These are phyloP conservation scores for Tarsius wallacei DNA, from an alignment of 2,797 vertebrate species.

Conservation along the genomic window DNA sequence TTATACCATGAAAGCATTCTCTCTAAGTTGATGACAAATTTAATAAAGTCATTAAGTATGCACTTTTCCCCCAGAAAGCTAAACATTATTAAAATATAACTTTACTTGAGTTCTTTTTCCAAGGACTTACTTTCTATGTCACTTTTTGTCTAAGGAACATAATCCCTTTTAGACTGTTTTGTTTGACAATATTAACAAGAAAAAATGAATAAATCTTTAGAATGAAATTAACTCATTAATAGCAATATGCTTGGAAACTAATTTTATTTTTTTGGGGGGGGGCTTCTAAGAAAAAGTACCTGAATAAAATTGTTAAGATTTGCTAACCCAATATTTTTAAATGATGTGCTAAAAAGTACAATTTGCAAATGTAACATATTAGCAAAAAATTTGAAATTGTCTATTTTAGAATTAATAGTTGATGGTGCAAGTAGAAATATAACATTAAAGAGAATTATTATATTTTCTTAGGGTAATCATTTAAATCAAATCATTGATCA, in stretches of 20 bases:
- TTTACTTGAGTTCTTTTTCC: background rate
- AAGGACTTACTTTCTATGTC: background rate
- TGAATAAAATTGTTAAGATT: background rate
- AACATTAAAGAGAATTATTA: background rate
- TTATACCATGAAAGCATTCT: background rate
- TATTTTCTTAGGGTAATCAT: background rate
- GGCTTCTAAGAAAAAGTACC: background rate
- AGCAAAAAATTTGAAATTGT: background rate
- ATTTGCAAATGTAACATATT: background rate
- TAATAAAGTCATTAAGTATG: background rate
- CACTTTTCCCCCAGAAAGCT: background rate
- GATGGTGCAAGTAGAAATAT: background rate
- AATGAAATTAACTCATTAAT: background rate
- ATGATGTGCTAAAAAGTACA: background rate
- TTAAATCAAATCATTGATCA: slow-evolving; percentile 17
- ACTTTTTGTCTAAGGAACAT: background rate
- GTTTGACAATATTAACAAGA: slow-evolving; percentile 18
- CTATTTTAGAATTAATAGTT: background rate
- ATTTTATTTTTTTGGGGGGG: background rate
- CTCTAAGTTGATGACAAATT: slow-evolving; percentile 1
- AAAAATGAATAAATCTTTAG: background rate
- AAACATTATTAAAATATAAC: background rate
- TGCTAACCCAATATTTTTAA: background rate
- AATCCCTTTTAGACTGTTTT: background rate
- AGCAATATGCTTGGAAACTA: background rate